Percentiles rank a stretch among this genome's conserved stretches.
phyloP scores from a whole-genome alignment of 2,113 vertebrate genomes.

The Pachyramphus minor region DNA sequence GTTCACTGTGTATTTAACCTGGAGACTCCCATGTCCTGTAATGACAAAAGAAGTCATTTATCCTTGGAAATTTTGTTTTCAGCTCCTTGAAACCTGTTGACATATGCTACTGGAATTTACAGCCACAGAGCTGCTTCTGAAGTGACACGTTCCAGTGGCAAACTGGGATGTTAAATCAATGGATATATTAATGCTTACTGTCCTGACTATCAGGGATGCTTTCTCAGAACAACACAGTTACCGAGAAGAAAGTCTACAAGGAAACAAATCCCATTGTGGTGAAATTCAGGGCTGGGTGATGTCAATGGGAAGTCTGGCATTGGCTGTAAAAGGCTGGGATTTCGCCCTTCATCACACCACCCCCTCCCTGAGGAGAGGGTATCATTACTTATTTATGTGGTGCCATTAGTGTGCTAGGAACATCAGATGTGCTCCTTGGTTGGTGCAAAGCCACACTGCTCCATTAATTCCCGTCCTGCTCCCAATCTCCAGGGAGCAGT shows the following conservation, averaged over 20 bases:
- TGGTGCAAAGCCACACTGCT: neutral
- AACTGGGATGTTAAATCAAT: neutral
- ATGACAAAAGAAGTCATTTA: neutral
- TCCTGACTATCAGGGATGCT: neutral
- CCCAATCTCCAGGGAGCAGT: neutral
- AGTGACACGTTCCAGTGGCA: neutral
- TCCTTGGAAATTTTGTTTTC: neutral
- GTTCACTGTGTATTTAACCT: neutral
- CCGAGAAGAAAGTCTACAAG: neutral
- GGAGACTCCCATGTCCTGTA: neutral
- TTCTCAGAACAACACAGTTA: neutral
- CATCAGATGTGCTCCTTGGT: neutral
- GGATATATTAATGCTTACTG: neutral
- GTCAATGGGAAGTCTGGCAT: neutral
- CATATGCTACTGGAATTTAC: neutral
- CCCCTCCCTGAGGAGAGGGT: neutral
- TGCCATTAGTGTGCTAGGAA: constrained; percentile 6
- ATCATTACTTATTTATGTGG: neutral
- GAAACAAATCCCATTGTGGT: neutral
- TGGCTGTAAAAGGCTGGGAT: neutral
- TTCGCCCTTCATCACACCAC: neutral
- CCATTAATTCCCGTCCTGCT: neutral
- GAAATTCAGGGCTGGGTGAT: neutral
- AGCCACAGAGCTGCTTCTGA: neutral
- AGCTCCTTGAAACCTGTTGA: neutral